These are phyloP conservation scores for Eupithecia subfuscata DNA, from an alignment of 2,888 invertebrate species.

Conservation along the genomic window DNA sequence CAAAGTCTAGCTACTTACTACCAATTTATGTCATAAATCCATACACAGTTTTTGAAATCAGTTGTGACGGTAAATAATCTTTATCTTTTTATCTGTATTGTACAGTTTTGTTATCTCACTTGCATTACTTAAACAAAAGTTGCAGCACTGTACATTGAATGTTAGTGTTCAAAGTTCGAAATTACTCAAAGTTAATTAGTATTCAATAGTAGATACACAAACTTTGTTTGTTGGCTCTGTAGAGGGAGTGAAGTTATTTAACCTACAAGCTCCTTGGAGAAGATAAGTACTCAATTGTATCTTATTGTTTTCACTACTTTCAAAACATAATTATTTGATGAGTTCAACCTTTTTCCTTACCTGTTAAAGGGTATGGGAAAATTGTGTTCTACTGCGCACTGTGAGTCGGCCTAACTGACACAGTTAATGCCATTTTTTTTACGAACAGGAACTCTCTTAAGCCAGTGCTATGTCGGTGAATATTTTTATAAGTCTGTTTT, in stretches of 20 bases:
- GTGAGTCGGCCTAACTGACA: too few species aligned
- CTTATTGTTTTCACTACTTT: not conserved
- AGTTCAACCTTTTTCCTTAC: not conserved
- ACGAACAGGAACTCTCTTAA: too few species aligned
- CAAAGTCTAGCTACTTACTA: too few species aligned
- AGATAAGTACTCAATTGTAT: conserved; percentile 3
- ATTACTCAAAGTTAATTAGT: conserved; percentile 3
- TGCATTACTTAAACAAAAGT: not conserved
- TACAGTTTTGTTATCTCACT: not conserved
- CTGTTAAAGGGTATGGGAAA: too few species aligned
- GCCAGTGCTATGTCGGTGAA: too few species aligned
- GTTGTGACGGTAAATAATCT: too few species aligned
- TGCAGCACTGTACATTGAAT: not conserved
- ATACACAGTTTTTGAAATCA: too few species aligned
- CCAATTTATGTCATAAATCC: too few species aligned
- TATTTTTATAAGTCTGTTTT: not conserved
- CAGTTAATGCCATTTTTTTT: too few species aligned
- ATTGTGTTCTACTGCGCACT: too few species aligned
- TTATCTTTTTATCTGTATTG: too few species aligned
- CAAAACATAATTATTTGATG: not conserved
- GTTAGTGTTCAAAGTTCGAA: not conserved
- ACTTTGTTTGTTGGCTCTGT: not conserved
- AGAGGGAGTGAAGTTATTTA: not conserved
- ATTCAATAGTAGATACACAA: conserved; percentile 2
- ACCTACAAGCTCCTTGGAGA: not conserved